Conservation (phyloP, 1,140 invertebrate genomes). For the Rhagoletis pomonella region DNA sequence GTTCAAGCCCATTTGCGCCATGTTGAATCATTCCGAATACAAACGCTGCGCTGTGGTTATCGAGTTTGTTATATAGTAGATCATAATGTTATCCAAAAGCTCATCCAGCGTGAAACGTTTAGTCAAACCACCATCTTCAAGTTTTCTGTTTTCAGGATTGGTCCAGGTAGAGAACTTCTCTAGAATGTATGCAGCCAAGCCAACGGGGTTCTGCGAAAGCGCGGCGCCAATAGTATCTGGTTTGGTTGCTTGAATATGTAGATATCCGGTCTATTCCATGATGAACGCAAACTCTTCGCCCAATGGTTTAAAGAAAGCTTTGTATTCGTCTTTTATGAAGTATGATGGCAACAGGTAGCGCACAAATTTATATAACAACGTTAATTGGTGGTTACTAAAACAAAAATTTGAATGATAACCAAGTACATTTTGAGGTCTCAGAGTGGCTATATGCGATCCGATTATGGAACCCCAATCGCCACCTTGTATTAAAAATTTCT, state of each 20-base stretch:
- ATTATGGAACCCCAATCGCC: slow-evolving; percentile 82
- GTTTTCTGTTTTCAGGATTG: slow-evolving; percentile 73
- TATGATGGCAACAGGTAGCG: slow-evolving; percentile 75
- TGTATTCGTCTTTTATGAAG: slow-evolving; percentile 77
- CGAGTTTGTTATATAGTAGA: slow-evolving; percentile 83
- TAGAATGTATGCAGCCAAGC: slow-evolving; percentile 87
- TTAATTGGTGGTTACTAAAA: slow-evolving; percentile 66
- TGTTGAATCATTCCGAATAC: slow-evolving; percentile 81
- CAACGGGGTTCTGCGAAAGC: slow-evolving; percentile 81
- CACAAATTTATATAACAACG: slow-evolving; percentile 64
- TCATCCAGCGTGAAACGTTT: slow-evolving; percentile 82
- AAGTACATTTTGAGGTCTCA: slow-evolving; percentile 82
- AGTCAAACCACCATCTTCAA: slow-evolving; percentile 83
- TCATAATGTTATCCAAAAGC: slow-evolving; percentile 90
- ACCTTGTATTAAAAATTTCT: slow-evolving; percentile 78
- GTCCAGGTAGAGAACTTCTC: slow-evolving; percentile 82
- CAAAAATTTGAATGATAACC: slow-evolving; percentile 81
- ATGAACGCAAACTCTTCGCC: slow-evolving; percentile 74
- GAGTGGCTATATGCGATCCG: slow-evolving; percentile 77
- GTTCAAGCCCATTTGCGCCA: slow-evolving; percentile 70
- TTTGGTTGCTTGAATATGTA: slow-evolving; percentile 79
- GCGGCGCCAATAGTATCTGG: slow-evolving; percentile 81
- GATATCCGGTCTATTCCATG: slow-evolving; percentile 85
- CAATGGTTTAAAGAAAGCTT: slow-evolving; percentile 80
- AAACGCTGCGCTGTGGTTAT: slow-evolving; percentile 86